Evolutionary conservation across 2,888 invertebrate genomes (phyloP).

Genomic region (Agrilus cyanescens): DNA sequence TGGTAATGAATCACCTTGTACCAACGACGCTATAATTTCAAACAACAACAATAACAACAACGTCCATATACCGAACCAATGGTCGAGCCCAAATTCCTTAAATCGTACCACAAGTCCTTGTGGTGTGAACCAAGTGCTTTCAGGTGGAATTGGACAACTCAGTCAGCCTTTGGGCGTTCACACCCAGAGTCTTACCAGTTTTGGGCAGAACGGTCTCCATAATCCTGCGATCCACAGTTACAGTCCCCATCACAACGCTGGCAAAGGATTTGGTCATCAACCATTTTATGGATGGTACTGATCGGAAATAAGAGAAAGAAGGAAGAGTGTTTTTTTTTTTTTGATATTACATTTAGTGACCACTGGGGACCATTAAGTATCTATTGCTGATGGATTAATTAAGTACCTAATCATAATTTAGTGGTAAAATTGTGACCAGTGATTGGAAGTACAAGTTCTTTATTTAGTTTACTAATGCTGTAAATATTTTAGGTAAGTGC

Average conservation of each 20-base stretch:
- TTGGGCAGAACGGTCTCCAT: constrained; percentile 17
- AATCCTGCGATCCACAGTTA: constrained; percentile 13
- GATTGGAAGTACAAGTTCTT: no score
- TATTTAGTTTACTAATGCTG: no score
- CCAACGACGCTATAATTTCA: constrained; percentile 31
- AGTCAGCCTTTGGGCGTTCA: constrained; percentile 16
- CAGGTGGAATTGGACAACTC: constrained; percentile 11
- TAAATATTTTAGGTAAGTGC: no score
- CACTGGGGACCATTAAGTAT: no score
- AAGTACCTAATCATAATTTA: no score
- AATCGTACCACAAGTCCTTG: constrained; percentile 44
- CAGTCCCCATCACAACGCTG: constrained; percentile 6
- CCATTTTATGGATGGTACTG: constrained; percentile 20
- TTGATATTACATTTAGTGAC: no score
- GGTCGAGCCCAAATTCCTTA: constrained; percentile 42
- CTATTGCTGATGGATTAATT: no score
- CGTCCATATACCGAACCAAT: constrained; percentile 38
- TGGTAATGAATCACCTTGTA: constrained; percentile 29
- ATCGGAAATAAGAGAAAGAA: not conserved
- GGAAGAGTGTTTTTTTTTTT: no score
- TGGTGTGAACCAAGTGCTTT: constrained; percentile 12
- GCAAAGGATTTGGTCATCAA: constrained; percentile 19
- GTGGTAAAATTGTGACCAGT: no score
- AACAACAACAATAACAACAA: constrained; percentile 32
- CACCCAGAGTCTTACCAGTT: constrained; percentile 13